Evolutionary conservation across 1,140 invertebrate genomes (phyloP).

Genomic region (Delia radicum): DNA sequence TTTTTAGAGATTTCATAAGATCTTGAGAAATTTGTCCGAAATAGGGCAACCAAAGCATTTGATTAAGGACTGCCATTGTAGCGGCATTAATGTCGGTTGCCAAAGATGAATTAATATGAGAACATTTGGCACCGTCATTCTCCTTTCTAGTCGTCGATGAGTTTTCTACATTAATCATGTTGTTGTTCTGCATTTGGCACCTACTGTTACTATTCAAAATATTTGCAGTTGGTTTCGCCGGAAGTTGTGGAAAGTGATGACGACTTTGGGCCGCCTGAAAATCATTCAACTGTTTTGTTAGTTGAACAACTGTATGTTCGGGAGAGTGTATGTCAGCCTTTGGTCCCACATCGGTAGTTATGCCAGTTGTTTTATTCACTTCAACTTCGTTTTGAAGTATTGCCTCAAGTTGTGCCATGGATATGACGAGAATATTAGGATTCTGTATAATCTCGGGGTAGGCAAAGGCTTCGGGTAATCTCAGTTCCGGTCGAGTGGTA

Average conservation of each 20-base stretch:
- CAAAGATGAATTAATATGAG: constrained; percentile 57
- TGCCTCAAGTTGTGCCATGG: constrained; percentile 72
- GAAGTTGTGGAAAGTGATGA: too few species aligned
- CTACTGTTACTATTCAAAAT: not conserved
- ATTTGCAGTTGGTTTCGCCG: not conserved
- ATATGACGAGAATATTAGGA: constrained; percentile 76
- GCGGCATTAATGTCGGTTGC: constrained; percentile 67
- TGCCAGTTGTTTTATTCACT: constrained; percentile 27
- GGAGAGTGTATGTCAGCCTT: too few species aligned
- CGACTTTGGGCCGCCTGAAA: not conserved
- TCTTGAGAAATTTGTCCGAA: constrained; percentile 64
- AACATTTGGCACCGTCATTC: constrained; percentile 43
- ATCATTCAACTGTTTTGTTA: not conserved
- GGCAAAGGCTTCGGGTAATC: constrained; percentile 69
- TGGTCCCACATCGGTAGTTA: not conserved
- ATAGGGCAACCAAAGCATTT: constrained; percentile 71
- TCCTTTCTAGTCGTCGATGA: not conserved
- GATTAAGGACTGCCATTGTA: constrained; percentile 66
- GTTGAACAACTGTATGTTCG: not conserved
- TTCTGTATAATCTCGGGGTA: constrained; percentile 72
- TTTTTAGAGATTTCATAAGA: constrained; percentile 59
- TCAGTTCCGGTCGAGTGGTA: constrained; percentile 67
- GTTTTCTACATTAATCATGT: not conserved
- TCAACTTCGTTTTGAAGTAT: constrained; percentile 63
- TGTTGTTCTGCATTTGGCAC: not conserved